Base-by-base conservation (phyloP, 2,113 vertebrate genomes). In the Australoheros scitulus region DNA sequence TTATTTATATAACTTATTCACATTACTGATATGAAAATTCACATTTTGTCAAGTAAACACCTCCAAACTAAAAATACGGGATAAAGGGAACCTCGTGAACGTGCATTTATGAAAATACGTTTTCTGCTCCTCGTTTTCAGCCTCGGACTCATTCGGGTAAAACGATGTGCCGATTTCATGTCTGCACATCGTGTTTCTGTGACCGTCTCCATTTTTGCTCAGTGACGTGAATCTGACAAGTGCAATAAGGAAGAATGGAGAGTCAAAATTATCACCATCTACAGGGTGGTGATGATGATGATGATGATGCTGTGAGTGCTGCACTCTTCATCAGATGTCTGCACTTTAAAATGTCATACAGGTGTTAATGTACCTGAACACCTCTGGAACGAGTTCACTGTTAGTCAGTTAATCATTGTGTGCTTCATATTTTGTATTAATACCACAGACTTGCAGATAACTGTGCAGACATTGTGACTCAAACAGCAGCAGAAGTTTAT, bases 291-390 rank as follows among this genome's bases (percentile, higher is more conserved):
- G 36, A 10, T 10, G 36, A 38, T 36, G 79, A 77, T 36, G 36
- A 10, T 10, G 36, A 38, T 36, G 34, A 2, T 7, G 86, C 55
- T 43, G n/a, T n/a, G 63, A 88, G 81, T 61, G 63, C 58, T 52
- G 59, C 26, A 5, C 85, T 84, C 85, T 79, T 81, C 80, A 81
- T 87, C 82, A 76, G 87, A 81, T 76, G 61, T 61, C 75, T 72
- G 77, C 15, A 74, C 85, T 79, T n/a, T 60, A 18, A 90, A 90
- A 91, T 83, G 84, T 82, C 88, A 90, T 10, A 56, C 83, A 84
- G 83, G 81, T 84, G 89, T 52, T 86, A 79, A 81, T 87, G 60
- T 41, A 64, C 76, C 87, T 81, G 63, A 58, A 68, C 43, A 52
- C 38, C 85, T 84, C 47, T 68, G 70, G n/a, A 61, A 24, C 56